Conservation (phyloP, 2,888 invertebrate genomes). For the Phalangium opilio region DNA sequence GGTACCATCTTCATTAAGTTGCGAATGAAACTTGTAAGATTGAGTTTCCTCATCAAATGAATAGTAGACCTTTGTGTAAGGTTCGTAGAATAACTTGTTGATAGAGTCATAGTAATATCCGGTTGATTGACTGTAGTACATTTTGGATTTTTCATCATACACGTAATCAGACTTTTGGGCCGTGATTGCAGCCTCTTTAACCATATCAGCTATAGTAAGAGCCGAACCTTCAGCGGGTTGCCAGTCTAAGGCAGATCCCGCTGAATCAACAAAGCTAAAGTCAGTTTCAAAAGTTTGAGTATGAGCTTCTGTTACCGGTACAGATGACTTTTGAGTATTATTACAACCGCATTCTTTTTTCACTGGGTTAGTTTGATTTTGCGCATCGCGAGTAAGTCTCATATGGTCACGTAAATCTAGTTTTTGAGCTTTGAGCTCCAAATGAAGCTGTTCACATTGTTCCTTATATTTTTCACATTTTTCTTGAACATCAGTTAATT, state of each 20-base stretch:
- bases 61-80: conserved; percentile 66
- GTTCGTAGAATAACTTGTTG: conserved; percentile 74
- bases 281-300: too few species aligned
- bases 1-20: conserved; percentile 29
- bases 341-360: too few species aligned
- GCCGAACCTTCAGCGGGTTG: conserved; percentile 9
- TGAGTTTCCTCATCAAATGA: conserved; percentile 59
- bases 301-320: too few species aligned
- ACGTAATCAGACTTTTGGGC: conserved; percentile 41
- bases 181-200: conserved; percentile 14
- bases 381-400: too few species aligned
- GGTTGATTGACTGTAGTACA: conserved; percentile 73
- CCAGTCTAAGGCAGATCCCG: conserved; percentile 7
- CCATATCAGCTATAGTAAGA: conserved; percentile 15
- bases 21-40: conserved; percentile 64
- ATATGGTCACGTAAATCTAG: too few species aligned
- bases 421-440: too few species aligned
- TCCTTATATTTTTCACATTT: too few species aligned
- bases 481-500: too few species aligned
- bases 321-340: too few species aligned
- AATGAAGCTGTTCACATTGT: too few species aligned
- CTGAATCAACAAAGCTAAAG: background rate
- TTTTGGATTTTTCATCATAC: conserved; percentile 67
- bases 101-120: conserved; percentile 83
- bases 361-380: too few species aligned